Evolutionary conservation across 2,113 vertebrate genomes (phyloP).

Genomic region (Fregata magnificens): DNA sequence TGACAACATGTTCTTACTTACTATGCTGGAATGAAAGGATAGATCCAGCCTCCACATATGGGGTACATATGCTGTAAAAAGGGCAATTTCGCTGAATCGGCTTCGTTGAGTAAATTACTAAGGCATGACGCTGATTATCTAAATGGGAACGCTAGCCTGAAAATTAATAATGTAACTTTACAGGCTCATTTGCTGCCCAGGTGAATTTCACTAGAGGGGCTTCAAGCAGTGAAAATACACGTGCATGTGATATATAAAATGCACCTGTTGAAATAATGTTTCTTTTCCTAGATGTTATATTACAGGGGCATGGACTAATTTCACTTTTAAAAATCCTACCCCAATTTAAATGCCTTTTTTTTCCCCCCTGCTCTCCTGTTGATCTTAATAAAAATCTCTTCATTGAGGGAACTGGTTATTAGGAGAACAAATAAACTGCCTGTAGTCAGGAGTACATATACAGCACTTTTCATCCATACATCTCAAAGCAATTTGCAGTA

Average conservation of each 20-base stretch:
- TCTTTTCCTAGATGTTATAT: conserved; percentile 41
- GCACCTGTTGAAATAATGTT: conserved; percentile 59
- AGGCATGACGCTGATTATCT: conserved; percentile 48
- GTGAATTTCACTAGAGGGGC: conserved; percentile 49
- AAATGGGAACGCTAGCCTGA: conserved; percentile 3
- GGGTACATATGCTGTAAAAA: conserved; percentile 44
- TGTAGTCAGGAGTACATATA: not conserved
- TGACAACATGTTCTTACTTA: conserved; percentile 40
- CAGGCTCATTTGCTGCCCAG: conserved; percentile 63
- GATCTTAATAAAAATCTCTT: conserved; percentile 50
- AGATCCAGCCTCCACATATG: conserved; percentile 48
- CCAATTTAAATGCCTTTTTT: conserved; percentile 14
- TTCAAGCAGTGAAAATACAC: conserved; percentile 60
- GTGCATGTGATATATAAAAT: conserved; percentile 50
- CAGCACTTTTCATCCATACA: not conserved
- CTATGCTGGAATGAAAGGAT: not conserved
- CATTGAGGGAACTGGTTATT: not conserved
- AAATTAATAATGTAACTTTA: conserved; percentile 63
- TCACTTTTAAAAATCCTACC: conserved; percentile 25
- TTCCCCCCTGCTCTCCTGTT: not conserved
- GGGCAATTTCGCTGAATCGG: conserved; percentile 40
- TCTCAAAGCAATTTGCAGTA: not conserved
- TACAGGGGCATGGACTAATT: conserved; percentile 26
- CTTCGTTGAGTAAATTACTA: conserved; percentile 40
- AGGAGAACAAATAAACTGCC: conserved; percentile 22